Evolutionary conservation across 2,888 invertebrate genomes (phyloP), one percentile per base, ranked within the genome.

Genomic region (Griposia aprilina): DNA sequence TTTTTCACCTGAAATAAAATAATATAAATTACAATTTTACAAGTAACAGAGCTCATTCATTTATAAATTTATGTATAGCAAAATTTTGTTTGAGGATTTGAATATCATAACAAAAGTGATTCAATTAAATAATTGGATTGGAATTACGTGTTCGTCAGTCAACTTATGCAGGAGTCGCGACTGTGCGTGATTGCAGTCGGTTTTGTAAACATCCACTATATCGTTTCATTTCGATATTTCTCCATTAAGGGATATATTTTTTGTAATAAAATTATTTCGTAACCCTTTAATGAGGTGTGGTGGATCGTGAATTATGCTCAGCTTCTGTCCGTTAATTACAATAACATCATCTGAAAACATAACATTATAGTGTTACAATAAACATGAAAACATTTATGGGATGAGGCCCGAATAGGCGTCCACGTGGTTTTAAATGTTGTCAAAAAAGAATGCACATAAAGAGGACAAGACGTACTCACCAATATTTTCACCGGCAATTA

Each of bases 181-280:
- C 23, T 71, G 60, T 10, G 71, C 71, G 36, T 62, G 71, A 30
- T 45, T 60, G 60, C 60, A 71, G 30, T 59, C 72, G 0, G 65
- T 77, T 60, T 67, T 67, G 45, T 66, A 72, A 0, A 66, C 45
- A 72, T 67, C 66, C 8, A 71, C 60, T 15, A 62, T 60, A 13
- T 71, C 71, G 5, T 5, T 60, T 50, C 60, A 71, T 71, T 71
- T 62, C 0, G 60, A 48, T 26, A 48, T 71, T 50, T 50, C 15
- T 23, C 52, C 65, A 23, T 65, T 23, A 75, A 15, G 5, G 41
- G 41, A 41, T 41, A 41, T 41, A 60, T 67, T 57, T 60, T 74
- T 74, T 2, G n/a, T 70, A 0, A 63, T 11, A 6, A 65, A 48
- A 48, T 76, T 70, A 36, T 65, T 74, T 41, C 74, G 48, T 23